A percentile compares a stretch with the other conserved stretches of the same genome.
phyloP scores from a whole-genome alignment of 2,113 vertebrate species.

The Periophthalmus modestus region DNA sequence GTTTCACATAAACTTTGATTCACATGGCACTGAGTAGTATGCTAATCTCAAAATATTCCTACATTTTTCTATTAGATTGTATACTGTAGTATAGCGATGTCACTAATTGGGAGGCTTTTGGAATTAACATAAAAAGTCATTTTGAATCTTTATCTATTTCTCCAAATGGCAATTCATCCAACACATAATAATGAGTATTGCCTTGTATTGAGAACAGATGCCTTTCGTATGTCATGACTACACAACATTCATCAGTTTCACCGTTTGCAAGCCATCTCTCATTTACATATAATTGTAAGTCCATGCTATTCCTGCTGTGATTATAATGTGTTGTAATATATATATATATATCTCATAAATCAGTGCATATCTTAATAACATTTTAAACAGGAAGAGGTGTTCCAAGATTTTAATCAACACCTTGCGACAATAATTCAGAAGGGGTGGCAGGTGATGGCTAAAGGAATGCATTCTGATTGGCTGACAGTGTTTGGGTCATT shows the following conservation, averaged over 20 bases:
- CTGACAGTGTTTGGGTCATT: not conserved
- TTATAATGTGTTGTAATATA: not conserved
- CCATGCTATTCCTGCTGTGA: not conserved
- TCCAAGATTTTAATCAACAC: conserved; percentile 1
- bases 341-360: not conserved
- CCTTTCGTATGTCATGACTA: not conserved
- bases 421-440: conserved; percentile 15
- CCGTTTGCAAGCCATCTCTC: not conserved
- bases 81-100: too few relatives aligned
- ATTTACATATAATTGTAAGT: not conserved
- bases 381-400: not conserved
- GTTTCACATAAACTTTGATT: not conserved
- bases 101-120: too few relatives aligned
- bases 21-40: not conserved
- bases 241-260: not conserved
- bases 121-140: too few relatives aligned
- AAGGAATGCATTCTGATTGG: conserved; percentile 12
- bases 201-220: not conserved
- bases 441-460: conserved; percentile 8
- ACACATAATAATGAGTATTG: too few relatives aligned
- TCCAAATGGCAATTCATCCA: too few relatives aligned
- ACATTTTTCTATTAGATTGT: too few relatives aligned
- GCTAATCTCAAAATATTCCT: too few relatives aligned
- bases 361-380: not conserved
- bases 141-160: too few relatives aligned